phyloP scores from a whole-genome alignment of 2,888 invertebrate genomes.

The Ormyrus pomaceus region DNA sequence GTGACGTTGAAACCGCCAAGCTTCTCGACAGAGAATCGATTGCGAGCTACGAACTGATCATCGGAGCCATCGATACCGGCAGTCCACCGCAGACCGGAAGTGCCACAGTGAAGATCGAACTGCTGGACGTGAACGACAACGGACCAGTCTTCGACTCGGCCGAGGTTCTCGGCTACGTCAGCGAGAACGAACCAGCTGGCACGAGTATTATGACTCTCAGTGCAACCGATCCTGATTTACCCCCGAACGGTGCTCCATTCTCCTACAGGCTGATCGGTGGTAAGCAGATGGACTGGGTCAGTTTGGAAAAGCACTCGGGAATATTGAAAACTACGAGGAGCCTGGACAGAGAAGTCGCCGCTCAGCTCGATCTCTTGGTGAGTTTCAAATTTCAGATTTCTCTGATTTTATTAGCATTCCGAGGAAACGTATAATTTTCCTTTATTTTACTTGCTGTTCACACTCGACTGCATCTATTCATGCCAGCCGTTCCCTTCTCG shows the following conservation, averaged over 20 bases:
- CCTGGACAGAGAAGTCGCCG: slow-evolving; percentile 89
- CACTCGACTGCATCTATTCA: too few species aligned
- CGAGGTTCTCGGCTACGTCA: slow-evolving; percentile 85
- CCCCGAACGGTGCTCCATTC: slow-evolving; percentile 94
- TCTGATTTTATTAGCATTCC: neutral
- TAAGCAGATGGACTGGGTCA: slow-evolving; percentile 85
- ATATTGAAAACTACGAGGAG: slow-evolving; percentile 86
- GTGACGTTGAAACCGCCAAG: slow-evolving; percentile 87
- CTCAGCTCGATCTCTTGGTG: slow-evolving; percentile 83
- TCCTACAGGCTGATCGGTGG: slow-evolving; percentile 88
- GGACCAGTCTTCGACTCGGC: slow-evolving; percentile 87
- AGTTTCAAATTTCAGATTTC: slow-evolving; percentile 54
- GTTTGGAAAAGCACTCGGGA: slow-evolving; percentile 88
- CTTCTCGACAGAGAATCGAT: slow-evolving; percentile 89
- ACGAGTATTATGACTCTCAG: slow-evolving; percentile 90
- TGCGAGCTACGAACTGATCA: slow-evolving; percentile 84
- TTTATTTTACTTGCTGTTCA: too few species aligned
- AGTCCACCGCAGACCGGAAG: slow-evolving; percentile 95
- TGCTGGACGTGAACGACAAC: slow-evolving; percentile 95
- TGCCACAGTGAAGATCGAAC: slow-evolving; percentile 86
- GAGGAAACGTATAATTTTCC: too few species aligned
- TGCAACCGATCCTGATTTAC: slow-evolving; percentile 92
- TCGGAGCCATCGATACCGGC: slow-evolving; percentile 94
- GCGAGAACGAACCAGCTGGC: slow-evolving; percentile 91
- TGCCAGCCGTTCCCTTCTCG: too few species aligned